These are phyloP conservation scores for Anolis sagrei DNA, from an alignment of 2,113 vertebrate species.

Conservation along the genomic window DNA sequence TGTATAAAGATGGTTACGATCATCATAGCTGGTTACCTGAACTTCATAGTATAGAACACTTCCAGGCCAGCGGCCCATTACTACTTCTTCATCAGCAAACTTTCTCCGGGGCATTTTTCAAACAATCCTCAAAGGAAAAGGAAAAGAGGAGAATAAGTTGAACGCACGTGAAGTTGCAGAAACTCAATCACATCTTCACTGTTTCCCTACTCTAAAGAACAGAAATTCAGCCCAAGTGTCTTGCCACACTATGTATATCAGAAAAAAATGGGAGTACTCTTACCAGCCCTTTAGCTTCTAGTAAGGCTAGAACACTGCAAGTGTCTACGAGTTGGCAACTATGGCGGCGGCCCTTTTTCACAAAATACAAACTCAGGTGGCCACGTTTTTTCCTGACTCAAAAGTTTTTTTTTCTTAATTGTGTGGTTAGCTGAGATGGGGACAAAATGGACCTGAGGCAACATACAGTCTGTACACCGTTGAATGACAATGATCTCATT, in stretches of 20 bases:
- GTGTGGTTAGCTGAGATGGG: no score
- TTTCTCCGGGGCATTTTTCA: conserved; percentile 85
- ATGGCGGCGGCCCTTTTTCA: no score
- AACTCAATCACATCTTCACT: not conserved
- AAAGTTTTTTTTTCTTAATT: no score
- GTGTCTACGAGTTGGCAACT: not conserved
- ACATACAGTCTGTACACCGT: no score
- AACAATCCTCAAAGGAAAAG: conserved; percentile 48
- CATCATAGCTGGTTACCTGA: conserved; percentile 82
- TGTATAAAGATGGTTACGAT: conserved; percentile 83
- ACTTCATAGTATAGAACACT: conserved; percentile 94
- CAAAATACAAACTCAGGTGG: no score
- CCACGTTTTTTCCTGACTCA: no score
- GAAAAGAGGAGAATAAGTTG: accelerated
- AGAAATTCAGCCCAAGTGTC: not conserved
- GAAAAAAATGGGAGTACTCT: not conserved
- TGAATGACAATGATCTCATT: no score
- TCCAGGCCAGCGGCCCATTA: conserved; percentile 96
- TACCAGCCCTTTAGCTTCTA: not conserved
- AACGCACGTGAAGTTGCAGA: not conserved
- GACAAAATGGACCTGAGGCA: no score
- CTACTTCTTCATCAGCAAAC: conserved; percentile 87
- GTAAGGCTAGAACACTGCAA: not conserved
- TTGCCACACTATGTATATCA: not conserved
- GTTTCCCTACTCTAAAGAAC: not conserved